phyloP scores from a whole-genome alignment of 2,888 invertebrate species.

The Drosophila paranaensis region DNA sequence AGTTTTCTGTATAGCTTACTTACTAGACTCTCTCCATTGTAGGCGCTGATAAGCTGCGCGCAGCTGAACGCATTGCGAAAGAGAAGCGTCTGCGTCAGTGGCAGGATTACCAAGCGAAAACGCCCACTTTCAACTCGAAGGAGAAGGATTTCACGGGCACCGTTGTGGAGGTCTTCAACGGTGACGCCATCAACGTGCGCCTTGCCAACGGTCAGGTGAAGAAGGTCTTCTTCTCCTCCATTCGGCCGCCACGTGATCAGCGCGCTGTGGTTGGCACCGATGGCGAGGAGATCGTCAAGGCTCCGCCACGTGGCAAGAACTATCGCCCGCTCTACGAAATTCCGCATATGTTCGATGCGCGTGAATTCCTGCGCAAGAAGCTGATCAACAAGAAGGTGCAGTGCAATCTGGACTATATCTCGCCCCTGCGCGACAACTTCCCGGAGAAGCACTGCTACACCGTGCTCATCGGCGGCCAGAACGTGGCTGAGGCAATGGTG shows the following conservation, averaged over 20 bases:
- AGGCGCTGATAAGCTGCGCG: constrained; percentile 92
- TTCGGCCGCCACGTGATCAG: constrained; percentile 95
- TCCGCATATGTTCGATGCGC: constrained; percentile 99
- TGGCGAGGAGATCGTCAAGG: constrained; percentile 87
- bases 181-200: constrained; percentile 96
- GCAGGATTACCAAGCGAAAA: constrained; percentile 94
- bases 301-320: constrained; percentile 89
- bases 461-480: constrained; percentile 92
- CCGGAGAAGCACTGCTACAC: constrained; percentile 99
- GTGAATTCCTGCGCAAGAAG: constrained; percentile 98
- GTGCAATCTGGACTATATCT: constrained; percentile 97
- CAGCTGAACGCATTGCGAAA: constrained; percentile 95
- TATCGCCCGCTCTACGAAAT: constrained; percentile 98
- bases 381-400: constrained; percentile 97
- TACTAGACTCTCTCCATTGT: background rate
- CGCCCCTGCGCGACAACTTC: constrained; percentile 96
- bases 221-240: constrained; percentile 98
- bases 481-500: constrained; percentile 97
- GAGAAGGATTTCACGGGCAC: constrained; percentile 93
- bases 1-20: background rate
- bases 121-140: constrained; percentile 90
- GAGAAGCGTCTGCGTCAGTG: constrained; percentile 94
- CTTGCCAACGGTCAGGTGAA: constrained; percentile 90
- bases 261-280: constrained; percentile 88
- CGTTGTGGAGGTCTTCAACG: constrained; percentile 96